Conservation (phyloP, 2,888 invertebrate species). For the Hofmannophila pseudospretella region DNA sequence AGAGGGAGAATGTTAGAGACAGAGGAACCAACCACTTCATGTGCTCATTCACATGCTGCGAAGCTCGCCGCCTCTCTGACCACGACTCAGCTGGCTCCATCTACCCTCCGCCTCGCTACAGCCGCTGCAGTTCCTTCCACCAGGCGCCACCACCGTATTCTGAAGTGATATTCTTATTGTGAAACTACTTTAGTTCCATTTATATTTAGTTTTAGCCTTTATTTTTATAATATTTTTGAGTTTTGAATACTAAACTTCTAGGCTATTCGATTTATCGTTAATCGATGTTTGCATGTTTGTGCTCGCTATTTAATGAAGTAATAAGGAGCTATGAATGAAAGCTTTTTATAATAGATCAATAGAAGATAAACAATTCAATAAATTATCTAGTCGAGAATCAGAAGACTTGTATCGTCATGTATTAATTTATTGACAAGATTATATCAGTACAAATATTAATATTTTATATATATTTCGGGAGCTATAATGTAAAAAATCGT, state of each 20-base stretch:
- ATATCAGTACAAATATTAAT: too few species aligned
- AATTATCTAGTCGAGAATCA: too few species aligned
- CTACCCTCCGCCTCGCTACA: conserved; percentile 90
- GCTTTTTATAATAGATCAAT: too few species aligned
- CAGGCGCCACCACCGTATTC: conserved; percentile 91
- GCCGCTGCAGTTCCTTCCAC: conserved; percentile 89
- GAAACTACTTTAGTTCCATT: conserved; percentile 17
- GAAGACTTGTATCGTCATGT: too few species aligned
- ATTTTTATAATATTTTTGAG: conserved; percentile 15
- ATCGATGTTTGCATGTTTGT: too few species aligned
- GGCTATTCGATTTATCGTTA: too few species aligned
- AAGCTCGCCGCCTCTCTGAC: conserved; percentile 77
- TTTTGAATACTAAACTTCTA: too few species aligned
- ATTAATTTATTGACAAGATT: too few species aligned
- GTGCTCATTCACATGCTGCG: conserved; percentile 60
- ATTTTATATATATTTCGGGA: too few species aligned
- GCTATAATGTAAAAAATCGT: neutral
- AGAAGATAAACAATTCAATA: too few species aligned
- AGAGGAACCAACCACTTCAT: conserved; percentile 33
- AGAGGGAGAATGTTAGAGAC: conserved; percentile 37
- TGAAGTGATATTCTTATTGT: conserved; percentile 77
- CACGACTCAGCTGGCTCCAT: conserved; percentile 88
- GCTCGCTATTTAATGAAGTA: too few species aligned
- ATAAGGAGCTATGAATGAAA: too few species aligned
- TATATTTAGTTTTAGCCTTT: neutral